Evolutionary conservation across 2,113 vertebrate genomes (phyloP).

Genomic region (Puntigrus tetrazona): DNA sequence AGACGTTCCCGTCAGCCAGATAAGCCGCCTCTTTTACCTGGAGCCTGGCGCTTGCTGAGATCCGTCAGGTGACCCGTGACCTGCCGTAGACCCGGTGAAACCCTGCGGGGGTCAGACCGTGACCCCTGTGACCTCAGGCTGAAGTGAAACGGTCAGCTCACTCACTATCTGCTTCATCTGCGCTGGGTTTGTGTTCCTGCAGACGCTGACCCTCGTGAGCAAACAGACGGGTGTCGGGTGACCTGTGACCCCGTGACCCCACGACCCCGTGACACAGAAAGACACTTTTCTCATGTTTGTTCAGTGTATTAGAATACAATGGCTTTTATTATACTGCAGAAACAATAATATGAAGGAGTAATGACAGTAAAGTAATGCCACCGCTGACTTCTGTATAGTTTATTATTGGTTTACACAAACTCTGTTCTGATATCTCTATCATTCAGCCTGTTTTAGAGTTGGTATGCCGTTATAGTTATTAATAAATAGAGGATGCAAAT

Average conservation of each 20-base stretch:
- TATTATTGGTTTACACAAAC: not conserved
- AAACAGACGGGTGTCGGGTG: slow-evolving; percentile 61
- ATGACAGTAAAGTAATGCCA: no score
- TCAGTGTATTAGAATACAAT: not conserved
- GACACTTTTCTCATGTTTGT: not conserved
- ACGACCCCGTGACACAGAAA: not conserved
- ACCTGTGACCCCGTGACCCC: slow-evolving; percentile 39
- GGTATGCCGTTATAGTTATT: not conserved
- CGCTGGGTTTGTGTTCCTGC: not conserved
- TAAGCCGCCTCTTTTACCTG: slow-evolving; percentile 75
- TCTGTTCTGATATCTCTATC: no score
- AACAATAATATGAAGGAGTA: not conserved
- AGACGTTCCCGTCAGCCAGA: slow-evolving; percentile 88
- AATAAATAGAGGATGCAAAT: not conserved
- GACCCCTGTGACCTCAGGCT: slow-evolving; percentile 53
- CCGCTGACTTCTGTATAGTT: no score
- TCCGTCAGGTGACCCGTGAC: slow-evolving; percentile 57
- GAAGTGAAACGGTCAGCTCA: slow-evolving; percentile 60
- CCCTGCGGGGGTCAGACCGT: slow-evolving; percentile 40
- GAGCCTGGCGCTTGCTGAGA: slow-evolving; percentile 52
- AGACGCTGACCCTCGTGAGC: slow-evolving; percentile 48
- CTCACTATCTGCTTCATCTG: slow-evolving; percentile 61
- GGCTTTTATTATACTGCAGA: not conserved
- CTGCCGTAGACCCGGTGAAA: not conserved
- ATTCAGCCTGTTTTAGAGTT: no score